These are phyloP conservation scores for Caenorhabditis auriculariae DNA, from an alignment of 2,888 invertebrate genomes.

Conservation along the genomic window DNA sequence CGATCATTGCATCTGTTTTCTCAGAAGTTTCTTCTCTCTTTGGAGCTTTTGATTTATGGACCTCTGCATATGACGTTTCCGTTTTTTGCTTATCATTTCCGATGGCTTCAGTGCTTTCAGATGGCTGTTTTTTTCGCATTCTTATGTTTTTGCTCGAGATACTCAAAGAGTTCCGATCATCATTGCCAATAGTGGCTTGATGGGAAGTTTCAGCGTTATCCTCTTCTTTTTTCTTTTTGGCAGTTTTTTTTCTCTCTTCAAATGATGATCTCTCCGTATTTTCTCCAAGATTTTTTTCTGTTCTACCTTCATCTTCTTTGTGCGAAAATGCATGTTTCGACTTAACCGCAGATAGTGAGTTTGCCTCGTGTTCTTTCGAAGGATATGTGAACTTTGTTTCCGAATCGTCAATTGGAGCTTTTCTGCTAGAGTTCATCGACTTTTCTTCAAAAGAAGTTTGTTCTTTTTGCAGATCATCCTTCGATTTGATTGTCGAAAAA, in stretches of 20 bases:
- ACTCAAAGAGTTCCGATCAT: too few species aligned
- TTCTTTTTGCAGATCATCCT: conserved; percentile 4
- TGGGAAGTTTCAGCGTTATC: conserved; percentile 9
- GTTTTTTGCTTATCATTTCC: conserved; percentile 12
- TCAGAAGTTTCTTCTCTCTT: conserved; percentile 13
- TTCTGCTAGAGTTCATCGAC: conserved; percentile 9
- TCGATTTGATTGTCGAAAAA: not conserved
- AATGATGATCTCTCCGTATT: conserved; percentile 6
- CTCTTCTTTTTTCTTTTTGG: conserved; percentile 3
- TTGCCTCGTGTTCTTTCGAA: too few species aligned
- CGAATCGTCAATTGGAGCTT: too few species aligned
- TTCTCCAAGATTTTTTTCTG: conserved; percentile 4
- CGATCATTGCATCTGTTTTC: conserved; percentile 1
- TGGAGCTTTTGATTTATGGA: too few species aligned
- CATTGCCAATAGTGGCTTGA: too few species aligned
- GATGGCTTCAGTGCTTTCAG: conserved; percentile 4
- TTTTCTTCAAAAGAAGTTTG: conserved; percentile 16
- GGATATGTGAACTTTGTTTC: too few species aligned
- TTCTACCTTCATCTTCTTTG: not conserved
- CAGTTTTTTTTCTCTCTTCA: conserved; percentile 7
- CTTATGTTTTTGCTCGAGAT: too few species aligned
- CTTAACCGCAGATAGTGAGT: too few species aligned
- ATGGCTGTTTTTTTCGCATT: too few species aligned
- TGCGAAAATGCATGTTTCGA: too few species aligned
- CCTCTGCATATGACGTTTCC: too few species aligned